Evolutionary conservation across 2,113 vertebrate genomes (phyloP), one percentile per base, ranked within the genome.

Genomic region (Pandion haliaetus): DNA sequence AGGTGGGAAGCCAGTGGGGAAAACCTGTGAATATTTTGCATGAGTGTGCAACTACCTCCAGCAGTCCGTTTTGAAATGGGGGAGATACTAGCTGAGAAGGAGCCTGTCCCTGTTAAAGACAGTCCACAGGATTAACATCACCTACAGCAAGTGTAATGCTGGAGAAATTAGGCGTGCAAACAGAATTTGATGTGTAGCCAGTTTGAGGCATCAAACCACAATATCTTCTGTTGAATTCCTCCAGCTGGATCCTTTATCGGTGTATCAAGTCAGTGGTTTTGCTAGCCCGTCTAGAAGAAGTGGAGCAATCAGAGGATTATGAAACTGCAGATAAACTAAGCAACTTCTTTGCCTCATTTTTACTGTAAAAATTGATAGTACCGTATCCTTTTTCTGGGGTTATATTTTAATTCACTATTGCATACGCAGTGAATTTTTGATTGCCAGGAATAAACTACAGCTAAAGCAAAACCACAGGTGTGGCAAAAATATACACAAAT

Each of bases 31-130:
- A 11, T 86, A 7, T 40, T 55, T 71, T 50, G 49, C 49, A 36
- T 1, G 17, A 62, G 61, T 4, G 47, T 73, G 55, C 52, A 55
- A 10, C 73, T 72, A 1, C 69, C 89, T 17, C 52, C 45, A 31
- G 32, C n/a, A 18, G 61, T n/a, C 0, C 0, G 36, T 21, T 94
- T 65, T 45, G 82, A 47, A 62, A 10, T 0, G 1, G 17, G 36
- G 28, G 34, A 50, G 15, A 3, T 38, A 1, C 0, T 26, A 19
- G 34, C 16, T 8, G 7, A 38, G 80, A 15, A 55, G 59, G 14
- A 57, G 77, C 11, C 3, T 18, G 25, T 63, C 20, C 17, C 31
- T 69, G 14, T 17, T 82, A 29, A 61, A 83, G 69, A 8, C 17
- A 8, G n/a, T 31, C 38, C 3, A 13, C 26, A 15, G 81, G 49